Conservation (phyloP, 2,113 vertebrate genomes). For the Promerops cafer region DNA sequence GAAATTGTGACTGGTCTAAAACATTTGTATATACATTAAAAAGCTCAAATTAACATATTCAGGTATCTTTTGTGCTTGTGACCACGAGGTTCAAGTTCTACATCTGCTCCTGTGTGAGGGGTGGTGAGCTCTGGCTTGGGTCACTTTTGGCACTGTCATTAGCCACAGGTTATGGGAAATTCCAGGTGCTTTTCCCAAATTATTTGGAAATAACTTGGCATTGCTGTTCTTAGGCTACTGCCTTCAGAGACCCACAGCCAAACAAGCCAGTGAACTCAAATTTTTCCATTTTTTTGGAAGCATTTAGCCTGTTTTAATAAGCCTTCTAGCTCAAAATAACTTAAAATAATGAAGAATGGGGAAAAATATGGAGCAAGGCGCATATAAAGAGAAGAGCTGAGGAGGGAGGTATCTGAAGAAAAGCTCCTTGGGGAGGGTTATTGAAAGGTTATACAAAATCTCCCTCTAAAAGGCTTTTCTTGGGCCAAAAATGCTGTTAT, state of each 20-base stretch:
- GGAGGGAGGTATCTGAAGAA: background rate
- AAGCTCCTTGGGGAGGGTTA: rapidly evolving
- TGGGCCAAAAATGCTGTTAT: background rate
- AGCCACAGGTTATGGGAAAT: background rate
- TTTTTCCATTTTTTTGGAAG: background rate
- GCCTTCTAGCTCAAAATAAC: background rate
- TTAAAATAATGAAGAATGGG: background rate
- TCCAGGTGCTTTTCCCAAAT: background rate
- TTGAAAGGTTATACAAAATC: rapidly evolving
- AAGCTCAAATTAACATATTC: conserved; percentile 59
- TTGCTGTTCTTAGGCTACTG: background rate
- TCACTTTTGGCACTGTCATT: background rate
- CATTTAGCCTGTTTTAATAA: background rate
- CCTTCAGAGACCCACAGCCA: background rate
- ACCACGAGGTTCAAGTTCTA: rapidly evolving
- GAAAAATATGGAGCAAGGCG: rapidly evolving
- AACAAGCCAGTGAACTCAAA: rapidly evolving
- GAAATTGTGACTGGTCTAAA: conserved; percentile 74
- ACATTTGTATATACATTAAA: conserved; percentile 81
- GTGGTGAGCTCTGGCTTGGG: too few species aligned
- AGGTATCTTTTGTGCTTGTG: conserved; percentile 21
- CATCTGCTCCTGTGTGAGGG: rapidly evolving
- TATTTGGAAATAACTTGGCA: background rate
- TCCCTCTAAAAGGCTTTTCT: background rate
- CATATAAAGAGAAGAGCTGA: background rate